Evolutionary conservation across 64 coral and sea anemone genomes (phyloP).

Genomic region (Montipora foliosa): DNA sequence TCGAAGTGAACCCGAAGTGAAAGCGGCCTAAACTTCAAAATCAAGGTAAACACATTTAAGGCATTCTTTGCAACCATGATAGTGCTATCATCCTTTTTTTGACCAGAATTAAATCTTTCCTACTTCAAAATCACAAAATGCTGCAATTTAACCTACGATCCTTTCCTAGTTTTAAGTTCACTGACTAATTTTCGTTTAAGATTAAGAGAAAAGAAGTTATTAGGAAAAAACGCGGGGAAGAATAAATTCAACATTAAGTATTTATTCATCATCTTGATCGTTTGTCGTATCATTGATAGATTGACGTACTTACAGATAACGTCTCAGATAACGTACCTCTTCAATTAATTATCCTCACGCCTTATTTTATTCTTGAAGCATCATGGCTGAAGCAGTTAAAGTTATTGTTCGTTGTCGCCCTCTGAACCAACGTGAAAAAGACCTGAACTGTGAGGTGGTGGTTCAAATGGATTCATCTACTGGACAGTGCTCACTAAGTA

Average conservation of each 20-base stretch:
- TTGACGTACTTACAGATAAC: not conserved
- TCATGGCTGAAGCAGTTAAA: slow-evolving; percentile 99
- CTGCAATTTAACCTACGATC: too few species aligned
- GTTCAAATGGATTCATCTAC: slow-evolving; percentile 87
- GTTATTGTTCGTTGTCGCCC: slow-evolving; percentile 98
- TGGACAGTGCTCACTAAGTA: slow-evolving; percentile 86
- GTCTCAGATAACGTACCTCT: not conserved
- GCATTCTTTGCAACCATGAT: not conserved
- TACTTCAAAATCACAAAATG: too few species aligned
- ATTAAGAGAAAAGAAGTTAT: too few species aligned
- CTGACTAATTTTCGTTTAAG: too few species aligned
- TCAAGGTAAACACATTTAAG: not conserved
- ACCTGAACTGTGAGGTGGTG: slow-evolving; percentile 92
- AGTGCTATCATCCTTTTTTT: not conserved
- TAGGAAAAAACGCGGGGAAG: too few species aligned
- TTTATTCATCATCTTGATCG: not conserved
- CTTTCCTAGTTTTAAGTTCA: too few species aligned
- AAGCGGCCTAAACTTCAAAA: not conserved
- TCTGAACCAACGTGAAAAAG: slow-evolving; percentile 94
- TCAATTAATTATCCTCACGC: not conserved
- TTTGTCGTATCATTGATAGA: not conserved
- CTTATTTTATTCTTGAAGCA: slow-evolving; percentile 1
- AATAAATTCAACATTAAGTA: too few species aligned
- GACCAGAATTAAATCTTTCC: too few species aligned
- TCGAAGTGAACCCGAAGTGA: not conserved